A percentile compares a stretch with the other conserved stretches of the same genome.
Evolutionary conservation across 1,140 invertebrate species (phyloP).

Genomic region (Lordiphosa stackelbergi): DNA sequence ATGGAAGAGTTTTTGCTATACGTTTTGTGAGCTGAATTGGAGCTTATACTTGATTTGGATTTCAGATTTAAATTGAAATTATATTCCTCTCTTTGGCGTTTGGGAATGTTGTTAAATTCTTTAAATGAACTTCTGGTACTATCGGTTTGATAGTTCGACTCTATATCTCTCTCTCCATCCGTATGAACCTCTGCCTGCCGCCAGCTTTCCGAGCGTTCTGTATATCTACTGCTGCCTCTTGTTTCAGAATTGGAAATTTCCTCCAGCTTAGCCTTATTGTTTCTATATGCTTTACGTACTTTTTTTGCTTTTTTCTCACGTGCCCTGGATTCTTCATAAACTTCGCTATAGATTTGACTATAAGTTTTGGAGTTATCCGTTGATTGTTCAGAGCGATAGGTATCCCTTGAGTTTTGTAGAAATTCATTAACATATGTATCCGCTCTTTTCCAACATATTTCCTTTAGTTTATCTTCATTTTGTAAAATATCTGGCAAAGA

Average conservation of each 20-base stretch:
- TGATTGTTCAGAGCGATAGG: slow-evolving; percentile 7
- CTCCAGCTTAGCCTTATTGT: slow-evolving; percentile 15
- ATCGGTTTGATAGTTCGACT: too few relatives aligned
- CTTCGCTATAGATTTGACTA: slow-evolving; percentile 58
- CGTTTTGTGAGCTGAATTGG: too few relatives aligned
- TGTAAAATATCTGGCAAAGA: background rate
- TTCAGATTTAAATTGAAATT: too few relatives aligned
- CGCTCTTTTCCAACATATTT: background rate
- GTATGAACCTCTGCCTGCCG: background rate
- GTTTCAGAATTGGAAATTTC: background rate
- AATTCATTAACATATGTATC: slow-evolving; percentile 2
- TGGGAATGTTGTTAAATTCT: too few relatives aligned
- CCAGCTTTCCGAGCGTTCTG: slow-evolving; percentile 1
- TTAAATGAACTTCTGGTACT: too few relatives aligned
- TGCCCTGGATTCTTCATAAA: slow-evolving; percentile 42
- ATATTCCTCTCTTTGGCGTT: too few relatives aligned
- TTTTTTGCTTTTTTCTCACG: slow-evolving; percentile 41
- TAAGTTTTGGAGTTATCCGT: slow-evolving; percentile 50
- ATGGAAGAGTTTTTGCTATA: too few relatives aligned
- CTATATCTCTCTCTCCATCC: too few relatives aligned
- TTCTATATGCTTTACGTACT: slow-evolving; percentile 20
- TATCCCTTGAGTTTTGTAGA: slow-evolving; percentile 3
- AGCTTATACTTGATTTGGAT: too few relatives aligned
- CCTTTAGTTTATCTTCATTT: background rate
- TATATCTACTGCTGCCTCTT: background rate